phyloP scores from a whole-genome alignment of 2,888 invertebrate genomes.

The Shargacucullia verbasci region DNA sequence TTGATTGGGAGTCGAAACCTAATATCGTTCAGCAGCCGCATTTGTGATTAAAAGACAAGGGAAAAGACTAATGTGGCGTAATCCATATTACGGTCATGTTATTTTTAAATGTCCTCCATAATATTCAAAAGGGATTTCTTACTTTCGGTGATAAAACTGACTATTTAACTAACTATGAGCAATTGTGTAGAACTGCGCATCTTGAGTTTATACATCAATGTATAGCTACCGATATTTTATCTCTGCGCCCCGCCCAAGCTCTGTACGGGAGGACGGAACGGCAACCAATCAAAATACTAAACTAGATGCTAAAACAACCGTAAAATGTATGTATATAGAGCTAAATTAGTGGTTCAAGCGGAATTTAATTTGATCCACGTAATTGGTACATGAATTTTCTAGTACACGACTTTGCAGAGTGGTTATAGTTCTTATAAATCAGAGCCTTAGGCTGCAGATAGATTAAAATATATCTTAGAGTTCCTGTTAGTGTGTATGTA shows the following conservation, averaged over 20 bases:
- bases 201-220: not conserved
- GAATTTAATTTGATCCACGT: conserved; percentile 47
- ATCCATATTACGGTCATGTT: no score
- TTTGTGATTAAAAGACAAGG: no score
- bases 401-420: conserved; percentile 8
- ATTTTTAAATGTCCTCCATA: no score
- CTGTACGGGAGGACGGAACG: conserved; percentile 46
- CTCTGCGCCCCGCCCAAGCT: conserved; percentile 48
- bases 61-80: no score
- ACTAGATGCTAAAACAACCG: conserved; percentile 37
- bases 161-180: no score
- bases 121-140: no score
- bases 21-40: no score
- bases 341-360: conserved; percentile 41
- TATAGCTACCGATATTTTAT: conserved; percentile 36
- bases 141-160: no score
- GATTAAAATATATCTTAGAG: no score
- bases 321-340: conserved; percentile 35
- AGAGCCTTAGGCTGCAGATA: not conserved
- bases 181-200: no score
- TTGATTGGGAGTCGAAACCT: no score
- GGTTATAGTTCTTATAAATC: conserved; percentile 29
- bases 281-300: conserved; percentile 48
- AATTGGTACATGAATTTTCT: conserved; percentile 50
- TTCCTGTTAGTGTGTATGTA: no score